A percentile compares a stretch with the other conserved stretches of the same genome.
phyloP scores from a whole-genome alignment of 2,888 invertebrate species.

The Morpho achilles region DNA sequence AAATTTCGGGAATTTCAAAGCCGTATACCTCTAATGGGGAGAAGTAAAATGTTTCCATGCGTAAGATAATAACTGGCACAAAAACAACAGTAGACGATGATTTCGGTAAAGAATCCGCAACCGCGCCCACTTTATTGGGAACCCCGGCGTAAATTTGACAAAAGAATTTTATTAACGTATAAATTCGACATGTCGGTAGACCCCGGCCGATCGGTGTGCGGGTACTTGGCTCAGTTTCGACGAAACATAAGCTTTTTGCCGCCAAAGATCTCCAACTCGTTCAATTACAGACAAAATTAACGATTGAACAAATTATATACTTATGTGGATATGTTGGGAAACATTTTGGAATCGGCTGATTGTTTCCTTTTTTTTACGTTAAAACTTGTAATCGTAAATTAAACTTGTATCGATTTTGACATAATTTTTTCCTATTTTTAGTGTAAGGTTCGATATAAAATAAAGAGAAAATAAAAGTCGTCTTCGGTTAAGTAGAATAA shows the following conservation, averaged over 20 bases:
- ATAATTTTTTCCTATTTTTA: too few species aligned
- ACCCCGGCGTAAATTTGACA: constrained; percentile 73
- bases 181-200: constrained; percentile 57
- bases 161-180: constrained; percentile 77
- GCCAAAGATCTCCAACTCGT: constrained; percentile 52
- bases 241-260: constrained; percentile 67
- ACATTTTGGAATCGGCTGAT: background rate
- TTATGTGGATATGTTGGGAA: constrained; percentile 33
- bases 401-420: background rate
- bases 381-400: background rate
- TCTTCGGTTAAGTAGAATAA: too few species aligned
- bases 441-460: too few species aligned
- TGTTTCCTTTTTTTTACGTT: background rate
- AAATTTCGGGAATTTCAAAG: constrained; percentile 35
- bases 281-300: constrained; percentile 76
- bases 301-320: constrained; percentile 72
- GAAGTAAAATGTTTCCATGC: constrained; percentile 34
- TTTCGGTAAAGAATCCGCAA: constrained; percentile 67
- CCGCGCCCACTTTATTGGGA: constrained; percentile 55
- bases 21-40: constrained; percentile 34
- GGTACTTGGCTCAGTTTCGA: constrained; percentile 53
- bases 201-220: constrained; percentile 58
- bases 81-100: constrained; percentile 59
- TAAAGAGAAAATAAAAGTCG: too few species aligned
- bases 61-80: constrained; percentile 60